Conservation (phyloP, 2,888 invertebrate genomes). For the Megalurothrips usitatus region DNA sequence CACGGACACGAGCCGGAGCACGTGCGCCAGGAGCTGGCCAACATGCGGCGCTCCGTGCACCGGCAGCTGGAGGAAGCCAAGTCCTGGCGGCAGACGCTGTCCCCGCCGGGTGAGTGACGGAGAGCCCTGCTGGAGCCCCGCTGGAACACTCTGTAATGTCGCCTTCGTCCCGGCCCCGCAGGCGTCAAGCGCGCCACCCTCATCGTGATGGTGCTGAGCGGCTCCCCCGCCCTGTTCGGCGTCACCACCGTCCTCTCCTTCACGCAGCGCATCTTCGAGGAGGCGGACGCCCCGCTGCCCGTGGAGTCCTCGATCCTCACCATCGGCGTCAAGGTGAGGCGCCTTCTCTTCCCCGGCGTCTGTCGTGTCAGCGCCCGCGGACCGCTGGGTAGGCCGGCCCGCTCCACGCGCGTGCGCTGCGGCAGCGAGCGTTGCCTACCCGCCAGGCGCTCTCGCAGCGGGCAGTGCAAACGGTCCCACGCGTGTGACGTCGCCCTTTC, state of each 20-base stretch:
- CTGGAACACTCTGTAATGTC: no score
- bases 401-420: background rate
- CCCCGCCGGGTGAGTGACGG: slow-evolving; percentile 6
- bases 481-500: no score
- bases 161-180: background rate
- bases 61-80: background rate
- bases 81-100: slow-evolving; percentile 12
- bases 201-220: slow-evolving; percentile 18
- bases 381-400: no score
- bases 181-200: background rate
- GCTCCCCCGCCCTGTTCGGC: background rate
- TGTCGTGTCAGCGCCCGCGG: no score
- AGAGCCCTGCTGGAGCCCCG: no score
- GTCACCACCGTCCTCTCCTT: slow-evolving; percentile 19
- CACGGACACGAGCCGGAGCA: background rate
- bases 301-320: background rate
- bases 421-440: no score
- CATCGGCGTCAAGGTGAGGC: slow-evolving; percentile 8
- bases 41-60: background rate
- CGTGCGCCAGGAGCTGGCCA: background rate
- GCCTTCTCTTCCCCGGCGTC: background rate
- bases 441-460: background rate
- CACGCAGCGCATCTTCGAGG: slow-evolving; percentile 1
- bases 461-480: no score
- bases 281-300: background rate